Evolutionary conservation across 2,113 vertebrate genomes (phyloP).

Genomic region (Lepisosteus oculatus): DNA sequence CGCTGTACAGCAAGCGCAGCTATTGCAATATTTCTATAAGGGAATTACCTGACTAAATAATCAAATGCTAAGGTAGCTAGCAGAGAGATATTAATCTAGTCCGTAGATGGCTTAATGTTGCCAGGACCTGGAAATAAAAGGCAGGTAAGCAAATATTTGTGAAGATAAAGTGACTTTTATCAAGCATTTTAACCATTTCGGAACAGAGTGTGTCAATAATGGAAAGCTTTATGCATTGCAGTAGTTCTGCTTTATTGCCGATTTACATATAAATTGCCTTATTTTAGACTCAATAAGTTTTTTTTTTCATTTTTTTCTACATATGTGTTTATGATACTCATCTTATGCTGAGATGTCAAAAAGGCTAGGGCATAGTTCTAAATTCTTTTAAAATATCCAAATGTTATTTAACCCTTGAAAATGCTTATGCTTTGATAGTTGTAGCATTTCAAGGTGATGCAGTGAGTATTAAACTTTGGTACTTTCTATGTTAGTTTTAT

Average conservation of each 20-base stretch:
- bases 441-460: too few relatives aligned
- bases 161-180: constrained; percentile 91
- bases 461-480: too few relatives aligned
- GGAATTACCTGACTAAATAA: constrained; percentile 93
- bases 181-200: constrained; percentile 95
- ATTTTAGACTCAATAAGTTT: constrained; percentile 93
- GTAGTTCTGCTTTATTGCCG: constrained; percentile 96
- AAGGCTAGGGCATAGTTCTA: constrained; percentile 81
- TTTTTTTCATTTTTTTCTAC: constrained; percentile 68
- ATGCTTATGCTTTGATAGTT: too few relatives aligned
- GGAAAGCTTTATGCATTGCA: constrained; percentile 89
- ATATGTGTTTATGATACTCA: constrained; percentile 88
- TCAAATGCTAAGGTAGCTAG: constrained; percentile 87
- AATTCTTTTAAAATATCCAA: constrained; percentile 50
- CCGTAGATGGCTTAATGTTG: constrained; percentile 90
- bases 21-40: constrained; percentile 82
- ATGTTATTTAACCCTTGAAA: too few relatives aligned
- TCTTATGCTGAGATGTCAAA: constrained; percentile 85
- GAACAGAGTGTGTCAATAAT: constrained; percentile 91
- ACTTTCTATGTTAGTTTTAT: too few relatives aligned
- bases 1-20: constrained; percentile 79
- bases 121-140: constrained; percentile 84
- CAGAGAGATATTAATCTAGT: constrained; percentile 92
- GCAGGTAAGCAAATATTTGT: constrained; percentile 92
- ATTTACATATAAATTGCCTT: constrained; percentile 99